Conservation (phyloP, 2,888 invertebrate genomes). For the Ennomos fuscantarius region DNA sequence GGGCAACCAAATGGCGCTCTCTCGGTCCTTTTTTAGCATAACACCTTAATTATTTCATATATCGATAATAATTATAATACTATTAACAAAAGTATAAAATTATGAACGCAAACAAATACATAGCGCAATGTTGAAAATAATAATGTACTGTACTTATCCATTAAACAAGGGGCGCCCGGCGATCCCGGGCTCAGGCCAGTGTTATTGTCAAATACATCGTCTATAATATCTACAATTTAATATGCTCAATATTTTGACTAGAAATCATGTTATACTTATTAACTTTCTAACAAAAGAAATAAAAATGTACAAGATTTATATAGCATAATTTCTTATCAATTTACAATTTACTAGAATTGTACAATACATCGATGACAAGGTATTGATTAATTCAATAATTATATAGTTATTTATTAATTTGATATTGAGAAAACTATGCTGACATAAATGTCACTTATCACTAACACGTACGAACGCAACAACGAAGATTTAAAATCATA, state of each 20-base stretch:
- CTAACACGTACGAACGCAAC: conserved; percentile 40
- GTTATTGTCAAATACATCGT: conserved; percentile 84
- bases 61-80: conserved; percentile 45
- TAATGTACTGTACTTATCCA: conserved; percentile 71
- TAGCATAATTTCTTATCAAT: conserved; percentile 80
- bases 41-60: conserved; percentile 44
- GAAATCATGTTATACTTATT: conserved; percentile 84
- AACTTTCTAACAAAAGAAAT: conserved; percentile 80
- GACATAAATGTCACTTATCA: conserved; percentile 55
- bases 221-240: conserved; percentile 81
- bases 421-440: conserved; percentile 59
- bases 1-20: too few species aligned
- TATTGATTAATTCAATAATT: conserved; percentile 52
- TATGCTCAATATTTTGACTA: conserved; percentile 85
- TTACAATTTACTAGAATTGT: conserved; percentile 80
- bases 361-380: conserved; percentile 79
- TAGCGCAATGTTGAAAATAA: conserved; percentile 56
- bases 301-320: conserved; percentile 76
- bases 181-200: conserved; percentile 66
- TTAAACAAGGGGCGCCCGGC: conserved; percentile 61
- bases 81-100: conserved; percentile 68
- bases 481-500: conserved; percentile 68
- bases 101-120: conserved; percentile 64
- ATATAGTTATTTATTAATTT: conserved; percentile 41
- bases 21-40: conserved; percentile 17